These are phyloP conservation scores for Carcharodon carcharias DNA, from an alignment of 2,797 vertebrate species.

Conservation along the genomic window DNA sequence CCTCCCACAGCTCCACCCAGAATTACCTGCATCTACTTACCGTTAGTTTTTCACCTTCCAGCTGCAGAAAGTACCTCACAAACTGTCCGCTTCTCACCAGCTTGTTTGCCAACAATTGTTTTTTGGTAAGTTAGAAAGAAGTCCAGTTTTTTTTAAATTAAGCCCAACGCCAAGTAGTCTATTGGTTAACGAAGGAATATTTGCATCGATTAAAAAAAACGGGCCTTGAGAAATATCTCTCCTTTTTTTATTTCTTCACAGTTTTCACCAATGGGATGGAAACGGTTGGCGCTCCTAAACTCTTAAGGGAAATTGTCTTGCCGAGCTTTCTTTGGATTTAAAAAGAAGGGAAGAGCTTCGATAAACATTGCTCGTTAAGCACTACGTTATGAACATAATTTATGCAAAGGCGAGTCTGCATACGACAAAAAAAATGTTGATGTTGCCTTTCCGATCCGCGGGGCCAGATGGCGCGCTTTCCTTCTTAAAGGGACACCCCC, in stretches of 20 bases:
- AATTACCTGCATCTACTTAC: conserved; percentile 59
- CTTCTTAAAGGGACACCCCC: conserved; percentile 61
- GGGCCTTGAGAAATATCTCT: conserved; percentile 58
- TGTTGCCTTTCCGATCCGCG: conserved; percentile 49
- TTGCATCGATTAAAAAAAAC: conserved; percentile 66
- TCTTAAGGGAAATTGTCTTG: background rate
- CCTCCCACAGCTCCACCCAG: conserved; percentile 22
- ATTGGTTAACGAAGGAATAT: conserved; percentile 45
- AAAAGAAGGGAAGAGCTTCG: background rate
- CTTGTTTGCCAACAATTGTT: conserved; percentile 16
- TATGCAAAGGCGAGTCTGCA: conserved; percentile 91
- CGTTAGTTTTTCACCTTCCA: conserved; percentile 44
- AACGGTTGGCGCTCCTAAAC: background rate
- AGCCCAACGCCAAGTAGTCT: background rate
- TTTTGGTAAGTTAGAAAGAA: background rate
- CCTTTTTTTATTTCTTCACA: conserved; percentile 42
- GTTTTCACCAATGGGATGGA: background rate
- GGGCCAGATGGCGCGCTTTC: conserved; percentile 65
- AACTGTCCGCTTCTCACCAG: background rate
- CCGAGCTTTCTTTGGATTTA: background rate
- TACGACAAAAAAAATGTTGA: conserved; percentile 65
- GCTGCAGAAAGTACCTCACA: background rate
- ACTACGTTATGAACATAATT: conserved; percentile 99
- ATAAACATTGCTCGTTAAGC: conserved; percentile 68
- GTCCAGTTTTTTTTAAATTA: background rate